Conservation (phyloP, 2,113 vertebrate species). For the Carassius carassius region DNA sequence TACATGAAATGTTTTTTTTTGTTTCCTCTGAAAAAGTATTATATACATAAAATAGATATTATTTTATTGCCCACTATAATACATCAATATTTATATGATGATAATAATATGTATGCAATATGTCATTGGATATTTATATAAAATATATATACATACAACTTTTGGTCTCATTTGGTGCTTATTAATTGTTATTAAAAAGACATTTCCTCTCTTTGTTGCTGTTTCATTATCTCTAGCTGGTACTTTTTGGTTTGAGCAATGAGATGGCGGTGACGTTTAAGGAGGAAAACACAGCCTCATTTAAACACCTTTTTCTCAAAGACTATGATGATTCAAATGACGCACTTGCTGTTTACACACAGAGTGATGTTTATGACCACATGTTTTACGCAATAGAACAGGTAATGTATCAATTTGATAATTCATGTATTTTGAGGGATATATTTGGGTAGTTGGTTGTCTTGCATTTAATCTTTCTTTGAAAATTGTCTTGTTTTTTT, state of each 20-base stretch:
- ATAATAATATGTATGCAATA: too few relatives aligned
- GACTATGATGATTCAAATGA: conserved; percentile 80
- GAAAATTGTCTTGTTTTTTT: neutral
- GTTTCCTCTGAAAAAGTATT: too few relatives aligned
- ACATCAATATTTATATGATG: too few relatives aligned
- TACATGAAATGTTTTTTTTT: too few relatives aligned
- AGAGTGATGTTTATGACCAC: conserved; percentile 80
- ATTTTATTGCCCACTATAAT: neutral
- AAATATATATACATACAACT: neutral
- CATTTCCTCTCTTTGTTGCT: neutral
- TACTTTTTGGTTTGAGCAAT: conserved; percentile 94
- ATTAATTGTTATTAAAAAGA: neutral
- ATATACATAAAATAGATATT: too few relatives aligned
- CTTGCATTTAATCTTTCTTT: neutral
- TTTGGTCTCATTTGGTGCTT: neutral
- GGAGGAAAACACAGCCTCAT: conserved; percentile 91
- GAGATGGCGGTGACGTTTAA: conserved; percentile 94
- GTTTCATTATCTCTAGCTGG: conserved; percentile 75
- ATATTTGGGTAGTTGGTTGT: neutral
- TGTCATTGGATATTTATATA: too few relatives aligned
- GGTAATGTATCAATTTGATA: conserved; percentile 63
- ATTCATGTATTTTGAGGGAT: neutral
- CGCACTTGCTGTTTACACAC: conserved; percentile 82
- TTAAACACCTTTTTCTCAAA: conserved; percentile 92
- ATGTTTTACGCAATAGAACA: conserved; percentile 81